Percentiles rank a stretch among this genome's conserved stretches.
Conservation (phyloP, 2,888 invertebrate species). For the Xylota sylvarum region DNA sequence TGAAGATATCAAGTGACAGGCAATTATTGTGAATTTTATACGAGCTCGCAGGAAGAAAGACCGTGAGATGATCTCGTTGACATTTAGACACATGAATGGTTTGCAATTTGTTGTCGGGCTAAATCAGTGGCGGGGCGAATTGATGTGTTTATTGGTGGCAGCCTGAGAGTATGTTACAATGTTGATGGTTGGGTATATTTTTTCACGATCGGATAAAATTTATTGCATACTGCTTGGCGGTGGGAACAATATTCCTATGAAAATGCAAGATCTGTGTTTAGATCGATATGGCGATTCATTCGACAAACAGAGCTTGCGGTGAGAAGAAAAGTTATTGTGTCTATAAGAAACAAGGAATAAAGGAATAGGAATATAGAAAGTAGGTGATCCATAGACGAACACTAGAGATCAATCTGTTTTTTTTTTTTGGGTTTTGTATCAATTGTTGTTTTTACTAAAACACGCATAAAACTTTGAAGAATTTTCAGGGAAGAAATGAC, state of each 20-base stretch:
- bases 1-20: constrained; percentile 30
- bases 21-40: constrained; percentile 37
- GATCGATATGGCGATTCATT: no score
- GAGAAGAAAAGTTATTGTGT: no score
- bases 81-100: constrained; percentile 57
- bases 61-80: constrained; percentile 45
- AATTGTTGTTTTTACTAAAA: no score
- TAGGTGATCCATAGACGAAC: no score
- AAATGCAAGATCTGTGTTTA: neutral
- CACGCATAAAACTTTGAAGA: no score
- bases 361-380: no score
- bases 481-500: no score
- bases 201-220: neutral
- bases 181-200: neutral
- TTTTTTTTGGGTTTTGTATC: no score
- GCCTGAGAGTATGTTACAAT: constrained; percentile 46
- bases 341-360: no score
- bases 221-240: constrained; percentile 60
- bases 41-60: constrained; percentile 6
- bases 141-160: neutral
- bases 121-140: neutral
- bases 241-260: neutral
- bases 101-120: constrained; percentile 22
- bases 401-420: no score
- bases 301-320: no score